These are phyloP conservation scores for Thunnus thynnus DNA, from an alignment of 2,113 vertebrate species.

Conservation along the genomic window DNA sequence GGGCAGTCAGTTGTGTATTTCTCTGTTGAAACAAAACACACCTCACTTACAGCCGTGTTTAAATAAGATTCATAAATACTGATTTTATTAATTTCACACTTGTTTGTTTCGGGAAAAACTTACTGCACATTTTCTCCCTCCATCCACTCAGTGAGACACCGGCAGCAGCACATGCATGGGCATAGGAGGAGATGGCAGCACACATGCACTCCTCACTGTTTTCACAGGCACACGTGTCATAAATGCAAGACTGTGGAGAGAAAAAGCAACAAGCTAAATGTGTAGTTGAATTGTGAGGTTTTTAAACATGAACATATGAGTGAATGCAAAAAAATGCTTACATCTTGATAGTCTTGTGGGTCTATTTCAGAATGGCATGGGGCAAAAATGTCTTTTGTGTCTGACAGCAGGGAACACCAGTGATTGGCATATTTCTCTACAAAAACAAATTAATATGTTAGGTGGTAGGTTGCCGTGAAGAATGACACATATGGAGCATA, in stretches of 20 bases:
- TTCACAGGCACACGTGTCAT: slow-evolving; percentile 92
- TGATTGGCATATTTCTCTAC: slow-evolving; percentile 90
- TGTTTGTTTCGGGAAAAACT: slow-evolving; percentile 46
- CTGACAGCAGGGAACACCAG: slow-evolving; percentile 88
- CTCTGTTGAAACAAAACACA: slow-evolving; percentile 74
- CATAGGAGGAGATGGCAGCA: slow-evolving; percentile 89
- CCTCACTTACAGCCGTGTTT: not conserved
- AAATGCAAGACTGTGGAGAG: slow-evolving; percentile 88
- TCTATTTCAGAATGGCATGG: slow-evolving; percentile 87
- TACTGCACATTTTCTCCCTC: slow-evolving; percentile 84
- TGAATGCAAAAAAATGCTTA: slow-evolving; percentile 67
- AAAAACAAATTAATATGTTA: slow-evolving; percentile 26
- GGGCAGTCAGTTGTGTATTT: slow-evolving; percentile 87
- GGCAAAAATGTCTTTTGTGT: slow-evolving; percentile 85
- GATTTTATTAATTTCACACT: not conserved
- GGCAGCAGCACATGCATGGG: slow-evolving; percentile 86
- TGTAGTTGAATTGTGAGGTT: not conserved
- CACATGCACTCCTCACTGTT: slow-evolving; percentile 92
- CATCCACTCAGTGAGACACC: slow-evolving; percentile 85
- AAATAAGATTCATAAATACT: not conserved
- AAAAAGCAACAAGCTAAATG: not conserved
- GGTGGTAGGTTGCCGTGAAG: not conserved
- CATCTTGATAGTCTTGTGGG: slow-evolving; percentile 86
- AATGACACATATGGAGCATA: not conserved
- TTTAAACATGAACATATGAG: not conserved